phyloP scores from a whole-genome alignment of 2,888 invertebrate genomes.

The Tiliacea citrago region DNA sequence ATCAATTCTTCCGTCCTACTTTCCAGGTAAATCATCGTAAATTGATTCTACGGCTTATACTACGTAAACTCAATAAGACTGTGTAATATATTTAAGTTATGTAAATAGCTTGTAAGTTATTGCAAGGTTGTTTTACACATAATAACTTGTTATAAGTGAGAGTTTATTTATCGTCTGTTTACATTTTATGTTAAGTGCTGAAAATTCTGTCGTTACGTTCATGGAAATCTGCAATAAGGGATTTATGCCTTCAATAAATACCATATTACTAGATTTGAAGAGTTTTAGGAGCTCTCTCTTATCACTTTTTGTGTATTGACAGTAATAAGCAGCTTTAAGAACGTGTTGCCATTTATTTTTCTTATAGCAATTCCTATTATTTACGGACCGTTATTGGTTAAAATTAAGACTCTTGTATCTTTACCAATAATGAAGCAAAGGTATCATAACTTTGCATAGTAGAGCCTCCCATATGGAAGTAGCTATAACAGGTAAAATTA shows the following conservation, averaged over 20 bases:
- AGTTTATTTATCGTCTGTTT: constrained; percentile 22
- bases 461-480: too few species aligned
- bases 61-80: constrained; percentile 31
- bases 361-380: too few species aligned
- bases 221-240: neutral
- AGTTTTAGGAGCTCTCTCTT: neutral
- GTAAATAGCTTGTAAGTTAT: constrained; percentile 34
- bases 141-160: constrained; percentile 18
- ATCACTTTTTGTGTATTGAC: neutral
- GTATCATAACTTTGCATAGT: too few species aligned
- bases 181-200: neutral
- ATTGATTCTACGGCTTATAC: constrained; percentile 24
- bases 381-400: too few species aligned
- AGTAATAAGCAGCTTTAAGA: neutral
- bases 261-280: neutral
- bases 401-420: too few species aligned
- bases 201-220: neutral
- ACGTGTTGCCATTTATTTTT: neutral
- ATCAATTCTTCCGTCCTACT: constrained; percentile 50
- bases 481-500: too few species aligned
- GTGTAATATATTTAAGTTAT: constrained; percentile 32
- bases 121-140: constrained; percentile 12
- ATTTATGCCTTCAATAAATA: neutral
- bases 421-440: too few species aligned
- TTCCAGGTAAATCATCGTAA: constrained; percentile 17